A percentile compares a stretch with the other conserved stretches of the same genome.
These are phyloP conservation scores for Portunus trituberculatus DNA, from an alignment of 1,140 invertebrate species.

Conservation along the genomic window DNA sequence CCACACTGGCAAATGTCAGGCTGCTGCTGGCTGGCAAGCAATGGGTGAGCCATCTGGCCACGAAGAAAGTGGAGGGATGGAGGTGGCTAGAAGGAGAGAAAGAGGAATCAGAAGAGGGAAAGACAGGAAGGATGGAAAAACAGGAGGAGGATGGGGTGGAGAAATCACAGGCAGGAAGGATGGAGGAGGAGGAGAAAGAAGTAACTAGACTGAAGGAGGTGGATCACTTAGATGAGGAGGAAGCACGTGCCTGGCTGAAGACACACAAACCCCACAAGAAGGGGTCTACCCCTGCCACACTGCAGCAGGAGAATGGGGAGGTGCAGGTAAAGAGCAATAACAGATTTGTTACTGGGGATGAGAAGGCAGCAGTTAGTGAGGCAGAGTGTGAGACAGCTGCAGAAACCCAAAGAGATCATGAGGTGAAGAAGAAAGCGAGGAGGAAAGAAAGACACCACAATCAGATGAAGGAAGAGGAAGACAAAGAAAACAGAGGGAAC, in stretches of 20 bases:
- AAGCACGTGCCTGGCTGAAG: not conserved
- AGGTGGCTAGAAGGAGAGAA: not conserved
- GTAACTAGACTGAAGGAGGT: not conserved
- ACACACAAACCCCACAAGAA: not conserved
- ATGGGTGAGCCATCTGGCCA: slow-evolving; percentile 32
- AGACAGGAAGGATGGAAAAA: not conserved
- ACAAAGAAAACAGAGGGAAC: not conserved
- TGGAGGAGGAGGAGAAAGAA: not conserved
- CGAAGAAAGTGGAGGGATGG: slow-evolving; percentile 43
- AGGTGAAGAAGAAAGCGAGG: not conserved
- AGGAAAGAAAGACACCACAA: not conserved
- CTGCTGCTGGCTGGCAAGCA: slow-evolving; percentile 39
- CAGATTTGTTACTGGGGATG: not conserved
- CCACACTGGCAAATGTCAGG: slow-evolving; percentile 63
- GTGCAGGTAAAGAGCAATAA: not conserved
- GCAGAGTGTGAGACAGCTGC: not conserved
- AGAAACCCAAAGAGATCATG: not conserved
- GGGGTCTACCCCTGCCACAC: not conserved
- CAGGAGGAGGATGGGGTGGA: not conserved
- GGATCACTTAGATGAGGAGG: not conserved
- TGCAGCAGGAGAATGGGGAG: not conserved
- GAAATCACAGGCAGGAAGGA: not conserved
- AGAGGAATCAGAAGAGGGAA: not conserved
- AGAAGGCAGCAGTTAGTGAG: not conserved
- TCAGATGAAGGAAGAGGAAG: not conserved